Conservation (phyloP, 2,797 vertebrate species). For the Tinamus major region DNA sequence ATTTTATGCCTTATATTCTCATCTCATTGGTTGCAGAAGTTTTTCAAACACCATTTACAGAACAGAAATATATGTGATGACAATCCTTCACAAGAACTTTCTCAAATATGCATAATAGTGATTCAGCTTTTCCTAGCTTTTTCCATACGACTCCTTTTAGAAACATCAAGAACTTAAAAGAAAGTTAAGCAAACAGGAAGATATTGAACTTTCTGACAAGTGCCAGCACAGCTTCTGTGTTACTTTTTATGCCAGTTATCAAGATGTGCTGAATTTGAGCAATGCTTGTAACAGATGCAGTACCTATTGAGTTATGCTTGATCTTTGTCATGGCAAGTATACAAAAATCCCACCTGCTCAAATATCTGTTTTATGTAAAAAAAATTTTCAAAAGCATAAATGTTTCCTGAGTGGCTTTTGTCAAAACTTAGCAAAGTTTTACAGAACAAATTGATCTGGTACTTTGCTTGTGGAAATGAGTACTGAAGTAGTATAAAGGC, state of each 20-base stretch:
- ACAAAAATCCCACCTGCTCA: background rate
- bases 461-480: background rate
- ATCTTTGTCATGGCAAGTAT: background rate
- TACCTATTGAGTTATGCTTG: background rate
- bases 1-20: background rate
- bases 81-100: background rate
- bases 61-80: background rate
- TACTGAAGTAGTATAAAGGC: background rate
- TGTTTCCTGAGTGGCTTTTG: background rate
- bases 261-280: background rate
- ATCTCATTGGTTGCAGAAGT: background rate
- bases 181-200: background rate
- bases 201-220: background rate
- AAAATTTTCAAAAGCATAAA: background rate
- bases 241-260: background rate
- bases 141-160: background rate
- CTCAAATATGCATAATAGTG: background rate
- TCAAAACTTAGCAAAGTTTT: background rate
- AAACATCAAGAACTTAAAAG: background rate
- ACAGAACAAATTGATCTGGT: background rate
- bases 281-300: background rate
- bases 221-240: too few relatives aligned
- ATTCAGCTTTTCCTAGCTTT: background rate
- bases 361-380: background rate
- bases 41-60: background rate